phyloP scores from a whole-genome alignment of 2,113 vertebrate genomes.

The Pituophis catenifer region DNA sequence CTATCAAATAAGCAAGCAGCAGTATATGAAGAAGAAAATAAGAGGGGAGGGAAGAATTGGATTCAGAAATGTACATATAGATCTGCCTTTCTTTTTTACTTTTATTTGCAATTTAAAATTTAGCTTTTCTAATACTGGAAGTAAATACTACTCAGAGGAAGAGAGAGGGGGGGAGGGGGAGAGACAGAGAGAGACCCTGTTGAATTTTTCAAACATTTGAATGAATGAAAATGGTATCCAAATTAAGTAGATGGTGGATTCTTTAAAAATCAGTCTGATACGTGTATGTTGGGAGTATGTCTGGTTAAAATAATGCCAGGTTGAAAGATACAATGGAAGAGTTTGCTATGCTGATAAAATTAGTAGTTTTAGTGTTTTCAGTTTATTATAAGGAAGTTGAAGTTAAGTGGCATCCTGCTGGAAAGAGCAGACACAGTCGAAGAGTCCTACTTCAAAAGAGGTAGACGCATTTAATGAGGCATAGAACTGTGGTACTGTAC shows the following conservation, averaged over 20 bases:
- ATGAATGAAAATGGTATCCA: not conserved
- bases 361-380: constrained; percentile 45
- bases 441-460: constrained; percentile 53
- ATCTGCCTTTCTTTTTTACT: not conserved
- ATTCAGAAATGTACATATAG: not conserved
- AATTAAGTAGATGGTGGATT: constrained; percentile 44
- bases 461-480: constrained; percentile 43
- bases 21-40: not conserved
- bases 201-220: not conserved
- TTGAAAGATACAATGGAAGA: constrained; percentile 64
- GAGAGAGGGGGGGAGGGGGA: not conserved
- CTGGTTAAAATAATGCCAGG: constrained; percentile 69
- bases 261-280: constrained; percentile 66
- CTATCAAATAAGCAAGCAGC: constrained; percentile 9
- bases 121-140: not conserved
- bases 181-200: not conserved
- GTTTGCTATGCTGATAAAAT: constrained; percentile 53
- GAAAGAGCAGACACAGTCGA: constrained; percentile 52
- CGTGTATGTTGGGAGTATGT: constrained; percentile 58
- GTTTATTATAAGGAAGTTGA: constrained; percentile 62
- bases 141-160: not conserved
- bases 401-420: constrained; percentile 62
- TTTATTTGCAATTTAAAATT: not conserved
- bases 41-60: not conserved
- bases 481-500: constrained; percentile 4